Evolutionary conservation across 2,797 vertebrate genomes (phyloP).

Genomic region (Halcyon smyrnensis): DNA sequence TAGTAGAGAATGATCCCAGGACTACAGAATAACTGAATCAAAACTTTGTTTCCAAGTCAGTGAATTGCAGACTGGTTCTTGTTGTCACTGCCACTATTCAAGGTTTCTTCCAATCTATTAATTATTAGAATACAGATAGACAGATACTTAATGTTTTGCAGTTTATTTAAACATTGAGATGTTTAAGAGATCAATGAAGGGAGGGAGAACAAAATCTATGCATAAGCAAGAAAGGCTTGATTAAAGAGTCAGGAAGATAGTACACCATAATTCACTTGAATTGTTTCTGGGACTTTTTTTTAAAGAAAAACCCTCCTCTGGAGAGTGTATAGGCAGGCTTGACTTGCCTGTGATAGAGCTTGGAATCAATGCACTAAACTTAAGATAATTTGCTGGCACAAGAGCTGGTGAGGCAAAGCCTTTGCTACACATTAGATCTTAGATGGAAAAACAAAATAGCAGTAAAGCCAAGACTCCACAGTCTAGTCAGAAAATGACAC

Average conservation of each 20-base stretch:
- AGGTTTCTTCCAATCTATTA: neutral
- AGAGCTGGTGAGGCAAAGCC: neutral
- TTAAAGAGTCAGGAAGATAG: neutral
- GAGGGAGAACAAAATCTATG: neutral
- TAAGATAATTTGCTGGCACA: neutral
- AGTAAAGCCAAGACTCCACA: neutral
- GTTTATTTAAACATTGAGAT: neutral
- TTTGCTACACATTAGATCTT: neutral
- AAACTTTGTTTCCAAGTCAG: neutral
- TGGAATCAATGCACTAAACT: neutral
- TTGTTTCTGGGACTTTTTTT: neutral
- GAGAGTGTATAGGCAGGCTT: neutral
- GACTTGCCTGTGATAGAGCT: neutral
- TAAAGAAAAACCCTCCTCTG: neutral
- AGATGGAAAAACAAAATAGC: neutral
- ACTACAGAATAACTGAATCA: neutral
- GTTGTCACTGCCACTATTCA: neutral
- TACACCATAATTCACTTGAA: neutral
- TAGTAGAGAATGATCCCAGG: neutral
- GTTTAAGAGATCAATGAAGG: neutral
- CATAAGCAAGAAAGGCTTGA: neutral
- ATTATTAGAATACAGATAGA: neutral
- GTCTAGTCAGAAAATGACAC: neutral
- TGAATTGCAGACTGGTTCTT: neutral
- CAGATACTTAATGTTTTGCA: neutral